Conservation (phyloP, 2,113 vertebrate genomes). For the Eulemur macaco region DNA sequence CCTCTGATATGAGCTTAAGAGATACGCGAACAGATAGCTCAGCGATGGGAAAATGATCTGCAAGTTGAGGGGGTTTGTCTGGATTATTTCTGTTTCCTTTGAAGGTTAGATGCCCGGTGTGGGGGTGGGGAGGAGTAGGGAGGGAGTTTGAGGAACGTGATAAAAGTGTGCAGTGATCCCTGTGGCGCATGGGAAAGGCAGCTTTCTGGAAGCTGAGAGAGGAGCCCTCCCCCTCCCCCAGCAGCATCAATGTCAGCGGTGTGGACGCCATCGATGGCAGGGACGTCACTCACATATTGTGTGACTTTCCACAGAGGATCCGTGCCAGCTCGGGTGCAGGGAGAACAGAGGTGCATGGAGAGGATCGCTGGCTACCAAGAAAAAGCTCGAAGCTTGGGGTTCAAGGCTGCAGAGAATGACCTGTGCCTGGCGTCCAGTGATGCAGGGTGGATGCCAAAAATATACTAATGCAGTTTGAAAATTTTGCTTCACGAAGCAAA, state of each 20-base stretch:
- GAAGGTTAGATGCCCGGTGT: background rate
- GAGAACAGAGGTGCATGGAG: background rate
- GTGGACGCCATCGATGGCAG: fast-evolving
- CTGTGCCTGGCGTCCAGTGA: background rate
- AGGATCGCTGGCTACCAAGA: background rate
- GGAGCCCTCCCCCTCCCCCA: background rate
- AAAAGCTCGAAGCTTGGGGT: background rate
- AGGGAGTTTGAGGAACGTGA: background rate
- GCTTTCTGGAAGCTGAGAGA: background rate
- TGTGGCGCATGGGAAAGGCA: background rate
- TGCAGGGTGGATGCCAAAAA: too few species aligned
- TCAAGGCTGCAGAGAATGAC: fast-evolving
- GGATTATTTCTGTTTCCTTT: background rate
- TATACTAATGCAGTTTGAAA: background rate
- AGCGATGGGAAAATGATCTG: too few species aligned
- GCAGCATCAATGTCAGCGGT: fast-evolving
- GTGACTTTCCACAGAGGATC: background rate
- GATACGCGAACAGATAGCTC: background rate
- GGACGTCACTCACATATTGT: background rate
- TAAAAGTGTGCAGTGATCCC: background rate
- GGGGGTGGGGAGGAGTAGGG: fast-evolving
- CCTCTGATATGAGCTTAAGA: background rate
- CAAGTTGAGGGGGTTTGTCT: background rate
- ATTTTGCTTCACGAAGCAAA: background rate
- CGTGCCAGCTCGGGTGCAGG: background rate